Evolutionary conservation across 2,797 vertebrate genomes (phyloP), one percentile per base, ranked within the genome.

Genomic region (Hippocampus kuda): DNA sequence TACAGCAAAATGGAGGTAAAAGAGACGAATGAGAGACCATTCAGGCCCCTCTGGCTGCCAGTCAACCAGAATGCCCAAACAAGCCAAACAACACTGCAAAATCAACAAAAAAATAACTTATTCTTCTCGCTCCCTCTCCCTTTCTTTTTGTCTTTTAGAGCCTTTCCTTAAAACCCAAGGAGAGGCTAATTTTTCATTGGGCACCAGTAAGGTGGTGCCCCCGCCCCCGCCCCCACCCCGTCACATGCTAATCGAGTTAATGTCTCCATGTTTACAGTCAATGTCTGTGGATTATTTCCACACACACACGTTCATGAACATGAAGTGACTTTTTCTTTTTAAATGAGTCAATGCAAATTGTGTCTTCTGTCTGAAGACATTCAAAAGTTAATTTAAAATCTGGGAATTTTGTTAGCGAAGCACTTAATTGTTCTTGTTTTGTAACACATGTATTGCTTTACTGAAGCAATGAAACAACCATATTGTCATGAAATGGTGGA

Each of bases 161-260:
- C 81, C 82, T 89, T 86, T 87, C 85, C 79, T 73, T 85, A 84
- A 59, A 59, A 70, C 81, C 83, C 20, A 74, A 80, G 81, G 81
- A 82, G 81, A 66, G 81, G 69, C 78, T 85, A 84, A 83, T 88
- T 90, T 88, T 88, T 88, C 84, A 82, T 70, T 34, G 68, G 72
- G 77, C 77, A 82, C 79, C 78, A 79, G 77, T 44, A 63, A 59
- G 77, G 85, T 80, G 85, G 83, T 84, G 86, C 82, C 79, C 76
- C 82, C 62, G 3, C 27, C 30, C 3, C n/a, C n/a, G 30, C 30
- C 4, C 34, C 34, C 34, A 34, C 34, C n/a, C 79, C 83, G 86
- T 78, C 84, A 83, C 77, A 88, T 85, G 86, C 78, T 85, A 87
- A 90, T 79, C 71, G 76, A 79, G 53, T 34, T 34, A 34, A 34